Conservation (phyloP, 2,113 vertebrate genomes). For the Polypterus senegalus region DNA sequence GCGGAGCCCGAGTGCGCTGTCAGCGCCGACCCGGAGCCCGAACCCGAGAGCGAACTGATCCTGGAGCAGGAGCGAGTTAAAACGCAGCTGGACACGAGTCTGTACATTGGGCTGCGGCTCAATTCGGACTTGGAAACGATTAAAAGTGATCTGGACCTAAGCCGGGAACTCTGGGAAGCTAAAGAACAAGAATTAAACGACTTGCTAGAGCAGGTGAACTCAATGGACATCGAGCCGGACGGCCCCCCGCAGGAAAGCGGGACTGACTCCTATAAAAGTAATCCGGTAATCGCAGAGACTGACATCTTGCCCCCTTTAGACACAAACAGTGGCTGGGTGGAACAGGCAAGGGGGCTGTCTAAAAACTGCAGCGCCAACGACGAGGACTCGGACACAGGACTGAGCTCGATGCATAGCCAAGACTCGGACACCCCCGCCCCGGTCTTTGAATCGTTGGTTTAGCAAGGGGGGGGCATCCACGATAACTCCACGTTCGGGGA, state of each 20-base stretch:
- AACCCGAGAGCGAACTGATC: conserved; percentile 36
- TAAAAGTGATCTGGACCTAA: conserved; percentile 61
- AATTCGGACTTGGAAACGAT: conserved; percentile 74
- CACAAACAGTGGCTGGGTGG: conserved; percentile 51
- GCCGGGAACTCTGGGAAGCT: conserved; percentile 53
- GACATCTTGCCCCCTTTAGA: conserved; percentile 22
- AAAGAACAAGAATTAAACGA: conserved; percentile 66
- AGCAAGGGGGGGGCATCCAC: conserved; percentile 20
- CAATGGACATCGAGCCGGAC: conserved; percentile 40
- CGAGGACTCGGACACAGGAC: conserved; percentile 88
- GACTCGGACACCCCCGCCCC: conserved; percentile 71
- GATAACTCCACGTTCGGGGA: neutral
- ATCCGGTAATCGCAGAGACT: conserved; percentile 16
- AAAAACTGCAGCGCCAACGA: conserved; percentile 60
- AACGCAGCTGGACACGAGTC: conserved; percentile 78
- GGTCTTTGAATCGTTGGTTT: conserved; percentile 79
- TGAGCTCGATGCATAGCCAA: conserved; percentile 92
- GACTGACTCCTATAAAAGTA: conserved; percentile 10
- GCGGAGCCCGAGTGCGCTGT: neutral
- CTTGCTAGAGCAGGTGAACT: conserved; percentile 62
- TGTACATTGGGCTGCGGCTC: conserved; percentile 78
- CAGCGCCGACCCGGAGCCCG: neutral
- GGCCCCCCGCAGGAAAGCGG: conserved; percentile 3
- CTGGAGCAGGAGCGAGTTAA: conserved; percentile 68
- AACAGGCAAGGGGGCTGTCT: conserved; percentile 57